A percentile compares a stretch with the other conserved stretches of the same genome.
Evolutionary conservation across 2,797 vertebrate genomes (phyloP).

Genomic region (Rhincodon typus): DNA sequence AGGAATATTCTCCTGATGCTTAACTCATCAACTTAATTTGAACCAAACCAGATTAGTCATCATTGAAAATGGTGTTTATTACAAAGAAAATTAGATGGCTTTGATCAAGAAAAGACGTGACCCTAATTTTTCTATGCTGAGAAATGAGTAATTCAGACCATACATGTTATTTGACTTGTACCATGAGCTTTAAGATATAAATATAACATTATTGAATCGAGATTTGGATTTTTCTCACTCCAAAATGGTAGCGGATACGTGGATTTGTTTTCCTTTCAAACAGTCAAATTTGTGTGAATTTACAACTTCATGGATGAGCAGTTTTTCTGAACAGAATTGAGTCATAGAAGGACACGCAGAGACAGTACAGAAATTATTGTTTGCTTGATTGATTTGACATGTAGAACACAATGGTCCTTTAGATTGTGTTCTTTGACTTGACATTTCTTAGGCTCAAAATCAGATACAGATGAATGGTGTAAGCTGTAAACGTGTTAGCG

Average conservation of each 20-base stretch:
- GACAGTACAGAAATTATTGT: not conserved
- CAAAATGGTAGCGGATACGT: not conserved
- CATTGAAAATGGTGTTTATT: not conserved
- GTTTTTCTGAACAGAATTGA: not conserved
- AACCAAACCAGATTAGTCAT: not conserved
- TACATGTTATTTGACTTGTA: not conserved
- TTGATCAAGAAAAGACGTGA: not conserved
- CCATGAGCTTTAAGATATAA: not conserved
- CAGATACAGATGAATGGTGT: not conserved
- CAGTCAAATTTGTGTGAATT: not conserved
- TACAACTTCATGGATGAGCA: not conserved
- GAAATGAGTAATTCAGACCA: not conserved
- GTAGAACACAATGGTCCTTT: slow-evolving; percentile 13
- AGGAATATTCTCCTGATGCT: not conserved
- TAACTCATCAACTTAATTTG: not conserved
- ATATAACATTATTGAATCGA: not conserved
- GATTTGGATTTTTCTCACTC: not conserved
- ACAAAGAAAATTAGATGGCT: not conserved
- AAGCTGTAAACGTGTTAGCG: not conserved
- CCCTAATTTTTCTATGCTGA: not conserved
- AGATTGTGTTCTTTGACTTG: not conserved
- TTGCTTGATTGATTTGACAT: slow-evolving; percentile 23
- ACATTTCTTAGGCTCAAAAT: not conserved
- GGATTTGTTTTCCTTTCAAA: not conserved
- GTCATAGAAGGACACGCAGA: not conserved